Evolutionary conservation across 2,888 invertebrate species (phyloP), one percentile per base, ranked within the genome.

Genomic region (Nipponacmea schrenckii): DNA sequence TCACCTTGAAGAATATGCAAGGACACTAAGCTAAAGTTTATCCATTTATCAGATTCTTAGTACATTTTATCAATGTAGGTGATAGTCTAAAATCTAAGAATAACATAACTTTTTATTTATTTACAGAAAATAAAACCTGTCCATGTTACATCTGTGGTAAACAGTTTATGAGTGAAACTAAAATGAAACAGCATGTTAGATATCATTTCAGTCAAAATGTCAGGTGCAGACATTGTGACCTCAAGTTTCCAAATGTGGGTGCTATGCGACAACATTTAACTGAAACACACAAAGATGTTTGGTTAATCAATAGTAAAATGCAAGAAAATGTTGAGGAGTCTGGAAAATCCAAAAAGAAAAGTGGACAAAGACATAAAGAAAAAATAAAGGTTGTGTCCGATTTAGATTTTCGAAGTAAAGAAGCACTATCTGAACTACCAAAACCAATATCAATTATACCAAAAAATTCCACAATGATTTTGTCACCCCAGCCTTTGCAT

Each of bases 181-280:
- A 88, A 70, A 83, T 88, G 79, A 86, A 85, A 71, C 83, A 87
- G 62, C 90, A 90, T 77, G 87, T 83, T 56, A 77, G 81, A 20
- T 83, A 83, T 65, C 84, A 84, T 73, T 77, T 81, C 27, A 82
- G 83, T 67, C 79, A 80, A 71, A 77, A 80, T 68, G 82, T 81
- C 24, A 79, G 80, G 12, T 84, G 84, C 74, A 77, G 80, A 48
- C 75, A 79, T 56, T 84, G 84, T 75, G 69, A 70, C 24, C 77
- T 77, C 14, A 75, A 75, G 45, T 83, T 83, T 65, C 70, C 77
- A 12, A 77, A 76, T 31, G 76, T 75, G 45, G 76, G 75, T 2
- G 67, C 73, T 39, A 72, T 78, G 48, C 69, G 74, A 27, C 76
- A 77, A 65, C 78, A 78, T 66, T 14, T 77, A 56, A 66, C 74